Conservation (phyloP, 2,113 vertebrate species). For the Engystomops pustulosus region DNA sequence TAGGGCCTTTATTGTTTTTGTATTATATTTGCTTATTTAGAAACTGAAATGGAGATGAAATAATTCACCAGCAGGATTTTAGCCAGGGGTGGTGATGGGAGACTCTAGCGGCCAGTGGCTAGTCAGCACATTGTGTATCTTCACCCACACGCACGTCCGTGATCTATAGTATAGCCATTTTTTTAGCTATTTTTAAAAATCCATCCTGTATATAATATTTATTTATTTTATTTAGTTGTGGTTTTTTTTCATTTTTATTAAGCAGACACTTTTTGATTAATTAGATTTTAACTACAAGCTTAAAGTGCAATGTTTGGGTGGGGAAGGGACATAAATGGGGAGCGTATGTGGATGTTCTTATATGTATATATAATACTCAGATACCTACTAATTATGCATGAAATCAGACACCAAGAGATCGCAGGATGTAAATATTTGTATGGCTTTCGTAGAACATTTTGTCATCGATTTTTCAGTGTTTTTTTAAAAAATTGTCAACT, state of each 20-base stretch:
- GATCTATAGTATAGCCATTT: not conserved
- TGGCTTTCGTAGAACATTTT: constrained; percentile 19
- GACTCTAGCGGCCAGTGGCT: not conserved
- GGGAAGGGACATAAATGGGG: not conserved
- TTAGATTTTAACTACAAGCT: constrained; percentile 9
- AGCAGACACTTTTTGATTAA: not conserved
- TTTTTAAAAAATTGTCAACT: not conserved
- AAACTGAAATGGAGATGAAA: not conserved
- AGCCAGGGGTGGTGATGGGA: not conserved
- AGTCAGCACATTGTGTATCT: not conserved
- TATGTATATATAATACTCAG: not conserved
- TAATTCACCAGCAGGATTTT: not conserved
- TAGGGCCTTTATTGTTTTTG: not conserved
- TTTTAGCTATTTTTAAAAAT: not conserved
- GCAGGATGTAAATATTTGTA: constrained; percentile 53
- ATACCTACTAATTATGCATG: not conserved
- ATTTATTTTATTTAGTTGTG: constrained; percentile 39
- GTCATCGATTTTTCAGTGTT: constrained; percentile 31
- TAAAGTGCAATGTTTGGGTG: constrained; percentile 36
- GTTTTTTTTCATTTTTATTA: constrained; percentile 8
- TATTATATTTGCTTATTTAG: not conserved
- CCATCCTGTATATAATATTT: constrained; percentile 20
- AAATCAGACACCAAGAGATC: not conserved
- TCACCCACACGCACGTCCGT: too few species aligned
- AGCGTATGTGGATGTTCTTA: not conserved